These are phyloP conservation scores for Anoplius nigerrimus DNA, from an alignment of 2,888 invertebrate genomes.

Conservation along the genomic window DNA sequence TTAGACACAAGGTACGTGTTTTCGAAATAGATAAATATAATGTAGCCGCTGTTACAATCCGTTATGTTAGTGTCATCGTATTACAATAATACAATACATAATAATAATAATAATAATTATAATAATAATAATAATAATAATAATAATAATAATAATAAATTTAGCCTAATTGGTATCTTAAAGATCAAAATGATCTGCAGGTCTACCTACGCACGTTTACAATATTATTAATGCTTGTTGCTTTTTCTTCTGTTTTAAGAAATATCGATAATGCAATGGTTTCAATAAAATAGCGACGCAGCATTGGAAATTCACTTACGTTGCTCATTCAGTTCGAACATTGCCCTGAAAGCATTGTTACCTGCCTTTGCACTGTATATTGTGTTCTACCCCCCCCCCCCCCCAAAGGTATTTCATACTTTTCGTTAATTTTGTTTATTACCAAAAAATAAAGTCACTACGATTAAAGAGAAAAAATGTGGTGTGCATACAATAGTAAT, in stretches of 20 bases:
- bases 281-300: slow-evolving; percentile 49
- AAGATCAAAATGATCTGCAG: slow-evolving; percentile 63
- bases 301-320: slow-evolving; percentile 44
- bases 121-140: slow-evolving; percentile 63
- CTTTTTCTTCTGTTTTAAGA: slow-evolving; percentile 40
- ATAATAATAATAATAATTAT: slow-evolving; percentile 54
- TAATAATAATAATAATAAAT: slow-evolving; percentile 68
- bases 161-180: slow-evolving; percentile 68
- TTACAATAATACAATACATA: slow-evolving; percentile 65
- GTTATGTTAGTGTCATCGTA: slow-evolving; percentile 70
- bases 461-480: slow-evolving; percentile 45
- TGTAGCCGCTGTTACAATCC: slow-evolving; percentile 70
- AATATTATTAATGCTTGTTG: slow-evolving; percentile 44
- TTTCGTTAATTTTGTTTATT: slow-evolving; percentile 46
- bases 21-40: slow-evolving; percentile 71
- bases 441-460: slow-evolving; percentile 55
- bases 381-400: slow-evolving; percentile 36
- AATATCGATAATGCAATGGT: slow-evolving; percentile 44
- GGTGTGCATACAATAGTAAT: slow-evolving; percentile 53
- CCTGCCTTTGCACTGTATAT: slow-evolving; percentile 47
- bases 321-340: slow-evolving; percentile 40
- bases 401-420: slow-evolving; percentile 32
- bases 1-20: slow-evolving; percentile 59
- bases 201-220: slow-evolving; percentile 62
- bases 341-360: slow-evolving; percentile 40